These are phyloP conservation scores for Nematostella vectensis DNA, from an alignment of 92 coral and sea anemone genomes.

Conservation along the genomic window DNA sequence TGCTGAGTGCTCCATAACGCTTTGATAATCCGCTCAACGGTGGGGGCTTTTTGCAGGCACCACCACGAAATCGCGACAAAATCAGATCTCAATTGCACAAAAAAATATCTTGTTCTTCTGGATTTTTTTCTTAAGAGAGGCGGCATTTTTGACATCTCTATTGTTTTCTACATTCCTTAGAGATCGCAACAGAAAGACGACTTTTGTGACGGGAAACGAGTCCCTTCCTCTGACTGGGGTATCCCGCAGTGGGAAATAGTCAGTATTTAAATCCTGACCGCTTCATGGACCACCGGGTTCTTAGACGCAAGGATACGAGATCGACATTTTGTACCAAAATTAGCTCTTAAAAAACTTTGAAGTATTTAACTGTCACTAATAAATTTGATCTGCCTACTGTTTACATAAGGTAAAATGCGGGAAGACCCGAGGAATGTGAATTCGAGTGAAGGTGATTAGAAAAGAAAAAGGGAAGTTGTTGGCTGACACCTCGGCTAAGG, in stretches of 20 bases:
- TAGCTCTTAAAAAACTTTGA: slow-evolving; percentile 23
- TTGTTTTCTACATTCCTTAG: slow-evolving; percentile 30
- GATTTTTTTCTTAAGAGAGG: slow-evolving; percentile 6
- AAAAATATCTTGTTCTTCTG: background rate
- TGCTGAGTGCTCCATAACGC: background rate
- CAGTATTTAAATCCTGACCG: no score
- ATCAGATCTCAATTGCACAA: background rate
- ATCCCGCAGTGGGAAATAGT: background rate
- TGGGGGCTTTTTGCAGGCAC: no score
- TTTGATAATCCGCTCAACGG: no score
- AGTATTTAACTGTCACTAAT: slow-evolving; percentile 40
- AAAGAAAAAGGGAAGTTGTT: slow-evolving; percentile 23
- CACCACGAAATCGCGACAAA: no score
- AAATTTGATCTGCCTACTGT: slow-evolving; percentile 41
- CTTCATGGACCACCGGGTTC: no score
- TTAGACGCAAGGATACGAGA: no score
- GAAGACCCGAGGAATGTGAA: slow-evolving; percentile 34
- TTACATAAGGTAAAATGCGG: slow-evolving; percentile 39
- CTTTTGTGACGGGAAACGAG: background rate
- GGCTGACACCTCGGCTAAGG: slow-evolving; percentile 13
- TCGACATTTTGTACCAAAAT: no score
- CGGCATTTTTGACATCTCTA: slow-evolving; percentile 21
- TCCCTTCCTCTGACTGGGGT: slow-evolving; percentile 2
- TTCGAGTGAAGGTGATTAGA: slow-evolving; percentile 14
- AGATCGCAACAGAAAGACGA: slow-evolving; percentile 3